Evolutionary conservation across 2,113 vertebrate species (phyloP).

Genomic region (Alectura lathami): DNA sequence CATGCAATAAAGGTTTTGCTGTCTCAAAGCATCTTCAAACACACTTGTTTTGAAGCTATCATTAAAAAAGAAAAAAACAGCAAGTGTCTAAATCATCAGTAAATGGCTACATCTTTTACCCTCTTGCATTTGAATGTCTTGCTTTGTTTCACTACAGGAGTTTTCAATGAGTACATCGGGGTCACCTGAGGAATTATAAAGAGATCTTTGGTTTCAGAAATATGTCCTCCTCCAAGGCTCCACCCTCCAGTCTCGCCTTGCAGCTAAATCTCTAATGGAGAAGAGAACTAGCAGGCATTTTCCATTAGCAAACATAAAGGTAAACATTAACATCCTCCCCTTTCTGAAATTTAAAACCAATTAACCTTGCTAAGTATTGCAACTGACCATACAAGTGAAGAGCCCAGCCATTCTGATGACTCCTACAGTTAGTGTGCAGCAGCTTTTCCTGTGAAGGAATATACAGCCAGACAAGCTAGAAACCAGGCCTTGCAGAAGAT

Average conservation of each 20-base stretch:
- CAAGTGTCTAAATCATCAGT: neutral
- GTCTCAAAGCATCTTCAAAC: neutral
- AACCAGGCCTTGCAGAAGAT: neutral
- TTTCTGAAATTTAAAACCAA: neutral
- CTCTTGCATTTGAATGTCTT: neutral
- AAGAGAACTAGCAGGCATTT: neutral
- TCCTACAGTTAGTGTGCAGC: neutral
- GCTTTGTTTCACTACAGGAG: neutral
- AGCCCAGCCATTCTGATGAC: neutral
- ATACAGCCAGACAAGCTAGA: neutral
- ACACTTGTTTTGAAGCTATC: neutral
- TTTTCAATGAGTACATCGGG: neutral
- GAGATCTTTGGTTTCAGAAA: slow-evolving; percentile 3
- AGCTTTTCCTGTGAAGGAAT: neutral
- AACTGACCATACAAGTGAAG: neutral
- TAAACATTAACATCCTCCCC: too few relatives aligned
- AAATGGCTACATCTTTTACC: neutral
- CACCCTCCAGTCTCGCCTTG: neutral
- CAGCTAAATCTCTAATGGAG: neutral
- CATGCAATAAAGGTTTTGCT: neutral
- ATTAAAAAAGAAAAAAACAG: neutral
- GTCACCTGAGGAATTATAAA: neutral
- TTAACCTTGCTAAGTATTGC: neutral
- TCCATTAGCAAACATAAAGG: neutral
- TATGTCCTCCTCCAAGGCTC: neutral